These are phyloP conservation scores for Umimayanthus kanabou DNA, from an alignment of 92 coral and sea anemone species.

Conservation along the genomic window DNA sequence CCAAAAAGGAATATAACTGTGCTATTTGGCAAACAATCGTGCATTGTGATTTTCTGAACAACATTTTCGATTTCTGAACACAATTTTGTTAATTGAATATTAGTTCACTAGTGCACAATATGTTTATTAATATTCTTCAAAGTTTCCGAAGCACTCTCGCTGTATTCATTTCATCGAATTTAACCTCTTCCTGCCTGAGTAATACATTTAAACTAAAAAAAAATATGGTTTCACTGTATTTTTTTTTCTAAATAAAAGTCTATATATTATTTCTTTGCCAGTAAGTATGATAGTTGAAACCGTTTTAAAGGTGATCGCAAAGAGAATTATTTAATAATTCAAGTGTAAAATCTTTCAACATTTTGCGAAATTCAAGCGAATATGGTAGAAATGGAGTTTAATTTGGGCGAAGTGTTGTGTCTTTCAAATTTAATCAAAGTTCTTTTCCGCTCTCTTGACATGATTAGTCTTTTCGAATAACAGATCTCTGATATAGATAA, in stretches of 20 bases:
- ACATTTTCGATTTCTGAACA: background rate
- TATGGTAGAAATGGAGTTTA: background rate
- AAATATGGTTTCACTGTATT: background rate
- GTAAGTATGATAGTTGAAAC: background rate
- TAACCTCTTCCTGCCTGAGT: background rate
- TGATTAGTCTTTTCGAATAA: background rate
- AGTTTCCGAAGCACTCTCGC: background rate
- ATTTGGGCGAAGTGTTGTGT: background rate
- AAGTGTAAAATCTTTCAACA: background rate
- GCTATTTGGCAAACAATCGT: background rate
- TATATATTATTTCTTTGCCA: background rate
- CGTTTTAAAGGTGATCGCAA: background rate
- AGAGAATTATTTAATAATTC: background rate
- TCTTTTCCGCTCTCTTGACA: slow-evolving; percentile 4
- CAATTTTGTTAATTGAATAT: slow-evolving; percentile 7
- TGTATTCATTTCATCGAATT: background rate
- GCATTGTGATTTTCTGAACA: background rate
- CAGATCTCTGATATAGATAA: background rate
- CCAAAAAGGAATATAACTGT: background rate
- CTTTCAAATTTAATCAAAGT: background rate
- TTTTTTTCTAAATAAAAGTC: background rate
- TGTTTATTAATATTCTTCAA: background rate
- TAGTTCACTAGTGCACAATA: background rate
- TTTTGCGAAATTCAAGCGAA: background rate
- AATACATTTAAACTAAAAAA: no score